Conservation (phyloP, 2,888 invertebrate genomes). For the Sericinus montela region DNA sequence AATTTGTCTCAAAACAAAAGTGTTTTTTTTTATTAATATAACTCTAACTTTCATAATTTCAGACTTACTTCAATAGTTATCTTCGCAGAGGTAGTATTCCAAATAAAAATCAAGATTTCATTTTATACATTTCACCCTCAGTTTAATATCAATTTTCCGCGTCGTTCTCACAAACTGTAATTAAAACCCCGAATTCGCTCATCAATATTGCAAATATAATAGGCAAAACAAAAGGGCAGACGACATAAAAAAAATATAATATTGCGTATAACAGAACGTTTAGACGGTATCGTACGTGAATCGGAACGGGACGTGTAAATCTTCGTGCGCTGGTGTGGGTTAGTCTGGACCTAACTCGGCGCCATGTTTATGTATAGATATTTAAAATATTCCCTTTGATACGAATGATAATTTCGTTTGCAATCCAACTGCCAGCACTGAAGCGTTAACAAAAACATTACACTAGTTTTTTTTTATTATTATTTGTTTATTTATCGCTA, state of each 20-base stretch:
- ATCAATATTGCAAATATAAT: constrained; percentile 43
- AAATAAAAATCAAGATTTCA: neutral
- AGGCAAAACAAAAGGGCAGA: constrained; percentile 61
- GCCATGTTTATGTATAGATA: constrained; percentile 65
- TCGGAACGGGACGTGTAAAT: constrained; percentile 54
- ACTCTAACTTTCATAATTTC: too few relatives aligned
- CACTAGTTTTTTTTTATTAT: constrained; percentile 3
- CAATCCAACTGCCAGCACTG: constrained; percentile 36
- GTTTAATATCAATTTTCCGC: constrained; percentile 4
- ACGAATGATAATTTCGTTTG: constrained; percentile 74
- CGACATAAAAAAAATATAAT: constrained; percentile 60
- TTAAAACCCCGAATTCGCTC: constrained; percentile 23
- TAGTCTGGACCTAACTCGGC: constrained; percentile 61
- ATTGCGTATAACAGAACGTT: constrained; percentile 66
- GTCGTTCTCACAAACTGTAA: constrained; percentile 5
- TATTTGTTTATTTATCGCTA: too few relatives aligned
- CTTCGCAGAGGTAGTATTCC: too few relatives aligned
- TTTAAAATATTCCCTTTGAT: constrained; percentile 80
- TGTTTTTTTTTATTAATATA: too few relatives aligned
- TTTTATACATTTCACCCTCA: neutral
- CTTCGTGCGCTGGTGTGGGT: constrained; percentile 59
- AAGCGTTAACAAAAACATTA: constrained; percentile 53
- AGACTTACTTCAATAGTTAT: too few relatives aligned
- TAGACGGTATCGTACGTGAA: constrained; percentile 52
- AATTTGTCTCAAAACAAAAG: too few relatives aligned